Evolutionary conservation across 2,797 vertebrate genomes (phyloP).

Genomic region (Lepus oiostolus): DNA sequence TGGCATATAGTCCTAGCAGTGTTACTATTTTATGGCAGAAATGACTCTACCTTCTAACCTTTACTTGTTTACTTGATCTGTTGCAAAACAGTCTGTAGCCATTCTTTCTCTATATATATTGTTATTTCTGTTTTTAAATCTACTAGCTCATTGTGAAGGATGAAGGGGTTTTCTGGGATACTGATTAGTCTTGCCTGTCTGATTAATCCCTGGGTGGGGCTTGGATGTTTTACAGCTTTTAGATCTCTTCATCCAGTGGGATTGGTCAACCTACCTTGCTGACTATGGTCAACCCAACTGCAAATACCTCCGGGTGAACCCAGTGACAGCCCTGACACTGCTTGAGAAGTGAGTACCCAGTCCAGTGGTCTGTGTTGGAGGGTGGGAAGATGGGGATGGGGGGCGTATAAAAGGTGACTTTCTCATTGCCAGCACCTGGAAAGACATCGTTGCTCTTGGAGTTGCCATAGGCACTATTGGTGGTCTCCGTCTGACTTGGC

Average conservation of each 20-base stretch:
- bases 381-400: background rate
- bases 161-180: background rate
- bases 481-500: background rate
- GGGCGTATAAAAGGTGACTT: background rate
- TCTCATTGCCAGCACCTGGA: background rate
- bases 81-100: background rate
- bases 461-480: background rate
- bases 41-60: background rate
- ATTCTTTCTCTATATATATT: conserved; percentile 28
- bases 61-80: background rate
- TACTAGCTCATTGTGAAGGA: background rate
- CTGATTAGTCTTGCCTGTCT: conserved; percentile 15
- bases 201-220: background rate
- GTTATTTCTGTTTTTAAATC: conserved; percentile 19
- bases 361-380: background rate
- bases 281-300: conserved; percentile 96
- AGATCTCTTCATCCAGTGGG: conserved; percentile 98
- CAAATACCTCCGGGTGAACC: conserved; percentile 97
- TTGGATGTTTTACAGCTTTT: conserved; percentile 90
- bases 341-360: conserved; percentile 95
- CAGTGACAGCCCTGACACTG: conserved; percentile 93
- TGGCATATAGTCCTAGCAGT: background rate
- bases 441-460: background rate
- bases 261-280: conserved; percentile 97
- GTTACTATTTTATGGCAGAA: background rate